These are phyloP conservation scores for Phenacoccus solenopsis DNA, from an alignment of 1,140 invertebrate species.

Conservation along the genomic window DNA sequence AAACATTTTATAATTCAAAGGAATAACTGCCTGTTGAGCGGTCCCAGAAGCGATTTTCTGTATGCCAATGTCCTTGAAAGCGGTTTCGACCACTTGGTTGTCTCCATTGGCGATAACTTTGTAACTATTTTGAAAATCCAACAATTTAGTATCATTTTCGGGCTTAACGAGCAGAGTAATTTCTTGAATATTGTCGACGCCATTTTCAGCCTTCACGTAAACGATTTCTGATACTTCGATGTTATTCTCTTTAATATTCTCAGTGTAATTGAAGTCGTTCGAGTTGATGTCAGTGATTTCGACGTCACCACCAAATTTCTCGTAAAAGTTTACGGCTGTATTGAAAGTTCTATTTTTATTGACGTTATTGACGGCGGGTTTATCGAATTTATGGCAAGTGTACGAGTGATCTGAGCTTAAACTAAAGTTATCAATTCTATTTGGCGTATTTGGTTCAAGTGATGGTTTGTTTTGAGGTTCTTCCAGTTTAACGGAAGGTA, in stretches of 20 bases:
- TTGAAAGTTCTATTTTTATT: not conserved
- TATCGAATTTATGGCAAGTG: conserved; percentile 1
- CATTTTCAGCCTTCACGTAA: not conserved
- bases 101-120: conserved; percentile 60
- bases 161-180: not conserved
- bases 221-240: not conserved
- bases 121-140: conserved; percentile 9
- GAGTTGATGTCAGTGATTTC: not conserved
- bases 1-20: not conserved
- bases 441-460: not conserved
- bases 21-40: not conserved
- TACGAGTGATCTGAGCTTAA: conserved; percentile 4
- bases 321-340: not conserved
- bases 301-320: not conserved
- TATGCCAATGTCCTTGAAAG: conserved; percentile 87
- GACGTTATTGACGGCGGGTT: too few relatives aligned
- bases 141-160: not conserved
- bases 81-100: conserved; percentile 87
- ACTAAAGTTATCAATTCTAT: not conserved
- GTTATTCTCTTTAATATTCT: not conserved
- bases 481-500: not conserved
- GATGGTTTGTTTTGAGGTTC: not conserved
- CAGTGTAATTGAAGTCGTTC: not conserved
- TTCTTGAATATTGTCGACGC: conserved; percentile 4
- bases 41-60: not conserved